Conservation (phyloP, 2,888 invertebrate species). For the Steromphala cineraria region DNA sequence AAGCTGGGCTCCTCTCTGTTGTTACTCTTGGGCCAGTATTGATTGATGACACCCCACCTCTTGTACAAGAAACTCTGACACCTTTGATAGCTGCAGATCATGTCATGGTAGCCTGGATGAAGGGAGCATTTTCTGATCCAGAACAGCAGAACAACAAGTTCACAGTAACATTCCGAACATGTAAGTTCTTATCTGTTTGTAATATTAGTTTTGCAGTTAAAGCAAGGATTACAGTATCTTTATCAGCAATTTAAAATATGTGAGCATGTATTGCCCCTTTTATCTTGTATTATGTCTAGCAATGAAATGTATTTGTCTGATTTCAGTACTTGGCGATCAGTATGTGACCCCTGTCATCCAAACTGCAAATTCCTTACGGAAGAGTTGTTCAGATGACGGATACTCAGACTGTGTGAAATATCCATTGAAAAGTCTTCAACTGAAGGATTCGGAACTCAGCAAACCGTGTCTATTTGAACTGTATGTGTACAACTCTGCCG, state of each 20-base stretch:
- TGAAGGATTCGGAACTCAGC: slow-evolving; percentile 9
- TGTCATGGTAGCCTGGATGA: slow-evolving; percentile 40
- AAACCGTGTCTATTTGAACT: slow-evolving; percentile 24
- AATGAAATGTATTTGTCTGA: not conserved
- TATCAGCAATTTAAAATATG: too few species aligned
- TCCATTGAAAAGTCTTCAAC: not conserved
- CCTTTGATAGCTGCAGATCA: slow-evolving; percentile 19
- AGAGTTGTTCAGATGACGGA: not conserved
- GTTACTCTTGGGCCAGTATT: slow-evolving; percentile 42
- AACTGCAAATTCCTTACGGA: not conserved
- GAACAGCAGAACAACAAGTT: slow-evolving; percentile 39
- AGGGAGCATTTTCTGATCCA: slow-evolving; percentile 38
- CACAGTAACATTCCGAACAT: slow-evolving; percentile 37
- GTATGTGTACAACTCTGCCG: slow-evolving; percentile 44
- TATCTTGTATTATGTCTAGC: too few species aligned
- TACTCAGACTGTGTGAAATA: not conserved
- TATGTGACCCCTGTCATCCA: not conserved
- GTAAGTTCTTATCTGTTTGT: slow-evolving; percentile 25
- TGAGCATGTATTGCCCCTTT: too few species aligned
- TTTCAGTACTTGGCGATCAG: not conserved
- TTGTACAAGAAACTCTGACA: slow-evolving; percentile 1
- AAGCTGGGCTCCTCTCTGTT: slow-evolving; percentile 36
- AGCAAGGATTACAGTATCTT: too few species aligned
- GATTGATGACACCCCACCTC: slow-evolving; percentile 50
- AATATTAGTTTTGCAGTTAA: too few species aligned